phyloP scores from a whole-genome alignment of 2,888 invertebrate genomes.

The Andrena bucephala region DNA sequence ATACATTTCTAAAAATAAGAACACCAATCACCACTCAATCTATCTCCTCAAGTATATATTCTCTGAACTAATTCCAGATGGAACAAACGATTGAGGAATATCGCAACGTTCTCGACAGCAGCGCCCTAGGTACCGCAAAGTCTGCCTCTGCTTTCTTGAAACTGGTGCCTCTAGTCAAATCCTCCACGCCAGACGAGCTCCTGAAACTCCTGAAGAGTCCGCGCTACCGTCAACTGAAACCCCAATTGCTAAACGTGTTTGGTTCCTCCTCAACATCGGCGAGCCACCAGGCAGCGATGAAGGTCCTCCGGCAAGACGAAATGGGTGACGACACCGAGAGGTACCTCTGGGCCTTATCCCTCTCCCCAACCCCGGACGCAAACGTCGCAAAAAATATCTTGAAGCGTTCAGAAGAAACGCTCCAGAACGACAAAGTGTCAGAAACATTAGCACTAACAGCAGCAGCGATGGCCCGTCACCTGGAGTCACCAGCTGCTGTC shows the following conservation, averaged over 20 bases:
- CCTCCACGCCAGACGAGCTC: slow-evolving; percentile 87
- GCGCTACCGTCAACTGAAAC: slow-evolving; percentile 87
- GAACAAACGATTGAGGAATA: slow-evolving; percentile 86
- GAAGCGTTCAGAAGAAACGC: slow-evolving; percentile 85
- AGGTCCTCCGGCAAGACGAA: slow-evolving; percentile 87
- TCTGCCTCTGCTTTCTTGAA: slow-evolving; percentile 89
- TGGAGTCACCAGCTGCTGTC: slow-evolving; percentile 69
- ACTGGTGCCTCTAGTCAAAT: slow-evolving; percentile 88
- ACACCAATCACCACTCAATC: neutral
- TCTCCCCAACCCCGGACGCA: slow-evolving; percentile 88
- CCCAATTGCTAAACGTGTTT: slow-evolving; percentile 89
- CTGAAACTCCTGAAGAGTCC: slow-evolving; percentile 86
- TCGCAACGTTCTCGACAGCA: slow-evolving; percentile 86
- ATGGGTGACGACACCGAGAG: slow-evolving; percentile 88
- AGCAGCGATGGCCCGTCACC: slow-evolving; percentile 87
- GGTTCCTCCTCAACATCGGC: slow-evolving; percentile 90
- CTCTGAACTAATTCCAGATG: slow-evolving; percentile 84
- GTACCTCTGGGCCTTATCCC: slow-evolving; percentile 91
- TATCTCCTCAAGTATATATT: neutral
- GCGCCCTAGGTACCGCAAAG: slow-evolving; percentile 88
- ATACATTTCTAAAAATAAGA: neutral
- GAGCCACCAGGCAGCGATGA: slow-evolving; percentile 90
- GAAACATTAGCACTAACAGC: slow-evolving; percentile 90
- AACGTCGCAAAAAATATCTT: slow-evolving; percentile 86
- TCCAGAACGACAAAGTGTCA: slow-evolving; percentile 87